Conservation (phyloP, 2,797 vertebrate genomes). For the Pangasius sanitwongsei region DNA sequence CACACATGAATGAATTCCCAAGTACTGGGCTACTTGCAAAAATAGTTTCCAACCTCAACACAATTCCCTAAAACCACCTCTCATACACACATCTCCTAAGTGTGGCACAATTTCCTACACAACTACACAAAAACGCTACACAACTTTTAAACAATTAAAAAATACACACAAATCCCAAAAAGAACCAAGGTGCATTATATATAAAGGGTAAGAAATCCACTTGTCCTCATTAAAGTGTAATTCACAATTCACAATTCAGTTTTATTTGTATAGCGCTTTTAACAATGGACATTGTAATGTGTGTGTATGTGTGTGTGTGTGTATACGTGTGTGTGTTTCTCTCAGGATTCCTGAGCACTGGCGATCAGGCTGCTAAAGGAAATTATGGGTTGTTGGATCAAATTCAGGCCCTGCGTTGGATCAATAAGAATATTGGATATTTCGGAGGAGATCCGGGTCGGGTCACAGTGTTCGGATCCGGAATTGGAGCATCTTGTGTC, state of each 20-base stretch:
- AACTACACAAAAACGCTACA: neutral
- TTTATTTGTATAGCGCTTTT: too few relatives aligned
- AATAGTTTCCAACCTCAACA: neutral
- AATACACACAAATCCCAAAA: neutral
- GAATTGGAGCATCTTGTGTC: constrained; percentile 96
- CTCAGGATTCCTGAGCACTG: constrained; percentile 95
- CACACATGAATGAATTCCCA: neutral
- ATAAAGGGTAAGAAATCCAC: neutral
- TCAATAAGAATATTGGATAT: constrained; percentile 81
- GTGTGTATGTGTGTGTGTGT: constrained; percentile 15
- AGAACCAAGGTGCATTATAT: neutral
- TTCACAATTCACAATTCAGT: too few relatives aligned
- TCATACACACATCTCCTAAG: neutral
- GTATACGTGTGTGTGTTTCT: constrained; percentile 17
- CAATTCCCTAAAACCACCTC: neutral
- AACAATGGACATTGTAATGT: too few relatives aligned
- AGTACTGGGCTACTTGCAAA: neutral
- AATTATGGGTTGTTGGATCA: constrained; percentile 98
- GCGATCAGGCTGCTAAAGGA: constrained; percentile 98
- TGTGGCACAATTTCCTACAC: neutral
- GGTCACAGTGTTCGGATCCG: constrained; percentile 94
- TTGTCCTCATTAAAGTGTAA: neutral
- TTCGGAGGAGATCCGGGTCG: constrained; percentile 80
- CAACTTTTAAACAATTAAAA: too few relatives aligned
- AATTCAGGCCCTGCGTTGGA: constrained; percentile 96